Conservation (phyloP, 2,797 vertebrate species). For the Rhodeus uyekii region DNA sequence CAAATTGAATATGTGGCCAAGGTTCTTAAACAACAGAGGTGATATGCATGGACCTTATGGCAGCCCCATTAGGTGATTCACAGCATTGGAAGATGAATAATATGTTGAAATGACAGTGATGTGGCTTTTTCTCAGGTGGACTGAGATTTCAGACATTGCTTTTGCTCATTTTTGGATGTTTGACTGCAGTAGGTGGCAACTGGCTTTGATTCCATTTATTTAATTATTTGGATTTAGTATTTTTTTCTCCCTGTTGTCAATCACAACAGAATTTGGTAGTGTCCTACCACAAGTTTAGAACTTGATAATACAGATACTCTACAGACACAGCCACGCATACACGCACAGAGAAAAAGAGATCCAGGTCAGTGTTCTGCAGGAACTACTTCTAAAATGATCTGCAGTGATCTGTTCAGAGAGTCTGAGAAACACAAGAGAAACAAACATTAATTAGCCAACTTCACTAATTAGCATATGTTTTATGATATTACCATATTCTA, state of each 20-base stretch:
- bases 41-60: not conserved
- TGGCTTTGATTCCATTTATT: not conserved
- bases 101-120: not conserved
- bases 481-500: not conserved
- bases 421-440: constrained; percentile 71
- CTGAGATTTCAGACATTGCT: not conserved
- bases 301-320: not conserved
- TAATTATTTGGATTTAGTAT: constrained; percentile 1
- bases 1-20: constrained; percentile 4
- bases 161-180: constrained; percentile 11
- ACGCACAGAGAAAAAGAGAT: constrained; percentile 13
- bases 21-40: not conserved
- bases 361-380: constrained; percentile 76
- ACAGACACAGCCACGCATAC: not conserved
- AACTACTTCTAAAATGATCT: constrained; percentile 90
- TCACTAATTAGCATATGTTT: not conserved
- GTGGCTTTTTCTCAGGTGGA: not conserved
- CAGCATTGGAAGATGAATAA: not conserved
- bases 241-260: not conserved
- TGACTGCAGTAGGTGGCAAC: not conserved
- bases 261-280: not conserved
- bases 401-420: constrained; percentile 79
- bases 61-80: constrained; percentile 10
- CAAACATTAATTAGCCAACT: constrained; percentile 1
- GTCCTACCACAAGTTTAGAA: not conserved